Percentiles rank a stretch among this genome's conserved stretches.
phyloP scores from a whole-genome alignment of 2,888 invertebrate genomes.

The Ophion ventricosus region DNA sequence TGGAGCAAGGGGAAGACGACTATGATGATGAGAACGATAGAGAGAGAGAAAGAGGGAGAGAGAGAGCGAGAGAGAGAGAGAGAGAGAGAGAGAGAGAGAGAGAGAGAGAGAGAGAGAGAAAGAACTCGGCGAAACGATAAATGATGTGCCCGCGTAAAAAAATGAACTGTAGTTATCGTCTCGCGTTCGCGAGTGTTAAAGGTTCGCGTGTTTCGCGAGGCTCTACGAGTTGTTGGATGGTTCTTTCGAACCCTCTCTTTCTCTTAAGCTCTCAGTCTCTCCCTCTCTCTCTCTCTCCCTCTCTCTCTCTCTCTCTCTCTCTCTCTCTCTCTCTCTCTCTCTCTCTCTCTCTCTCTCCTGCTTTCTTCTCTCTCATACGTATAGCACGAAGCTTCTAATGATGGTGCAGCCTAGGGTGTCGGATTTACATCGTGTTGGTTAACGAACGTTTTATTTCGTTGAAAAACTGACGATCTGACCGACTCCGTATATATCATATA shows the following conservation, averaged over 20 bases:
- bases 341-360: background rate
- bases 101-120: conserved; percentile 11
- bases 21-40: too few relatives aligned
- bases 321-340: conserved; percentile 13
- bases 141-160: conserved; percentile 60
- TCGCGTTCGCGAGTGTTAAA: conserved; percentile 51
- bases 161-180: conserved; percentile 58
- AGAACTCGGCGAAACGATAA: conserved; percentile 54
- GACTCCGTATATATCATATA: conserved; percentile 26
- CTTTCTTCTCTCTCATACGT: background rate
- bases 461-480: conserved; percentile 59
- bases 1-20: background rate
- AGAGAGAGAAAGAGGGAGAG: background rate
- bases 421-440: conserved; percentile 48
- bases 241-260: conserved; percentile 4
- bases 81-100: background rate
- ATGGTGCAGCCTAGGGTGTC: conserved; percentile 59
- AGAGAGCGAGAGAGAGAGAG: background rate
- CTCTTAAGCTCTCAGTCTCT: background rate
- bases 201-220: conserved; percentile 58
- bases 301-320: background rate
- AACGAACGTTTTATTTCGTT: conserved; percentile 66
- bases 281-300: background rate
- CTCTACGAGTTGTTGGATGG: conserved; percentile 45
- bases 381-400: conserved; percentile 31